Evolutionary conservation across 1,140 invertebrate genomes (phyloP), one percentile per base, ranked within the genome.

Genomic region (Goniozus legneri): DNA sequence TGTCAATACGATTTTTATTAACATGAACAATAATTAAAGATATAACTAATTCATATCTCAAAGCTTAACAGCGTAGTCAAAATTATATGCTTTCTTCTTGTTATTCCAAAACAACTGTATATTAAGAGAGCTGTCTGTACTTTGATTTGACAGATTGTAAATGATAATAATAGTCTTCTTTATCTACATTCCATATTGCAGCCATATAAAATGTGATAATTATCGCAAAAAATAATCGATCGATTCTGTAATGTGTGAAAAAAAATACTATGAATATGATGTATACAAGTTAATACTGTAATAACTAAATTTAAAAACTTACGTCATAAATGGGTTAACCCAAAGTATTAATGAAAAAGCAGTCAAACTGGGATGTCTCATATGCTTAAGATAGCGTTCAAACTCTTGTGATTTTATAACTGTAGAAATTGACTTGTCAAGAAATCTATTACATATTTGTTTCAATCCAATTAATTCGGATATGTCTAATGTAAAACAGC

Each of bases 401-500:
- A 80, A 56, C 42, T 75, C 71, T 27, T 42, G 44, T 0, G 78
- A 79, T 60, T 81, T 81, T 19, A 64, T 60, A 19, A 30, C 22
- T 52, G 76, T 68, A 7, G 77, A 76, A 20, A 68, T 60, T 16
- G 73, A 74, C 44, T 72, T 63, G 20, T 58, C 60, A 34, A 71
- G 68, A 21, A 79, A 46, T 54, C 67, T 73, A 44, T 80, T 80
- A 62, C 74, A 78, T 62, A 80, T 71, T 56, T 84, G 82, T 53
- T 83, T 84, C 2, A 84, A 53, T 7, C 83, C 82, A 16, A 77
- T 46, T 2, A 84, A 57, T 55, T 84, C 82, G 8, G 76, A 70
- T 8, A 83, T 71, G 64, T 84, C 82, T 75, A 83, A 79, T 61
- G 82, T 80, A 13, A 83, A 60, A 49, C 77, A 80, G 3, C 81